Conservation (phyloP, 2,888 invertebrate genomes). For the Branchipolynoe longqiensis region DNA sequence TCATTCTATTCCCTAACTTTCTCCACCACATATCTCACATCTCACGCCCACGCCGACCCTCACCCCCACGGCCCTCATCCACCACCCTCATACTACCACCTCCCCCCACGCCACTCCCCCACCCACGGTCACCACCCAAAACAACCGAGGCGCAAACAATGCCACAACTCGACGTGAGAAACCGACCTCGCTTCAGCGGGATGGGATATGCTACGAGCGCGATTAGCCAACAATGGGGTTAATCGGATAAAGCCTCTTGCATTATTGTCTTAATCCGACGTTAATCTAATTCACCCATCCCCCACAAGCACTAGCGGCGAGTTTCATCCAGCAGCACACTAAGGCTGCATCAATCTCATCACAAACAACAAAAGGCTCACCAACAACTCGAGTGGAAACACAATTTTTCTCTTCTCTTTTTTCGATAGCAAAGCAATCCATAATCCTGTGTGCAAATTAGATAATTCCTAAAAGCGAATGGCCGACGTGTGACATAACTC, state of each 20-base stretch:
- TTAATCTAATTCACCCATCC: slow-evolving; percentile 36
- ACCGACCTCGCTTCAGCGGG: not conserved
- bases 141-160: not conserved
- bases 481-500: too few relatives aligned
- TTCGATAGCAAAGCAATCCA: too few relatives aligned
- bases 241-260: slow-evolving; percentile 36
- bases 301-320: too few relatives aligned
- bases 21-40: too few relatives aligned
- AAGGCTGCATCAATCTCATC: slow-evolving; percentile 9
- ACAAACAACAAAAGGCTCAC: not conserved
- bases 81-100: not conserved
- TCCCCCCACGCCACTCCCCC: not conserved
- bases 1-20: too few relatives aligned
- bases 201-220: not conserved
- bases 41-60: not conserved
- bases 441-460: too few relatives aligned
- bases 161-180: slow-evolving; percentile 2
- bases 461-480: too few relatives aligned
- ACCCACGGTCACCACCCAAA: not conserved
- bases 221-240: slow-evolving; percentile 55
- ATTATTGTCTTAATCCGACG: slow-evolving; percentile 51
- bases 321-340: too few relatives aligned
- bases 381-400: too few relatives aligned
- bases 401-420: too few relatives aligned
- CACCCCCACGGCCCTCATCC: not conserved